Base-by-base conservation (phyloP, 2,888 invertebrate genomes). In the Pterostichus madidus region DNA sequence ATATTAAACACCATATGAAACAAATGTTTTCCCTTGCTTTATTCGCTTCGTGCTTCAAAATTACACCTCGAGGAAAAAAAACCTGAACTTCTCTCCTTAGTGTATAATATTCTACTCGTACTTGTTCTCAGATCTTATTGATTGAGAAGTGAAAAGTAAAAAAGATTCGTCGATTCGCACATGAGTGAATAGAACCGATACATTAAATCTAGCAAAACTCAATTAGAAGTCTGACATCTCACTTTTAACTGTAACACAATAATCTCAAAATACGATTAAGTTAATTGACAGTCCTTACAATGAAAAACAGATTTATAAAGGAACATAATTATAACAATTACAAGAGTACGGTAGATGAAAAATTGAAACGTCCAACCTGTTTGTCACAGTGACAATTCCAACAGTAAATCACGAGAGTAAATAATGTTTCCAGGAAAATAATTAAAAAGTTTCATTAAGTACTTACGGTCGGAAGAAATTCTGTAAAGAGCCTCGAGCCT, bases 381-480 rank as follows among this genome's bases (percentile, higher is more conserved):
- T 79, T 79, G 79, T 79, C 61, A 79, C 59, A 64, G 59, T 79
- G 79, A 44, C 79, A 78, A 79, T 59, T 59, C 59, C 59, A 59
- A 24, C 59, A 59, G 59, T 59, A 59, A 59, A 59, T 64, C 79
- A 64, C 61, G 39, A 17, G 79, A 46, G 49, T 44, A 80, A 68
- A 80, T 64, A 64, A 64, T 64, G 80, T 32, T 68, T 52, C 46
- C 68, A 32, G 49, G 46, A 68, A 79, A 80, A 80, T 80, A 80
- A 80, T 80, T 80, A 64, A 80, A 80, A 80, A 80, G 64, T 80
- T 80, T 80, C 80, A 68, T 80, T 80, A 80, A 64, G 80, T 68
- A 68, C 49, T 80, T 80, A 68, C 59, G 31, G 59, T 59, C 59
- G 64, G 49, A 49, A 46, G 61, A 80, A 78, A 80, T 80, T 80